A percentile compares a stretch with the other conserved stretches of the same genome.
phyloP scores from a whole-genome alignment of 2,888 invertebrate genomes.

The Tetropium fuscum region DNA sequence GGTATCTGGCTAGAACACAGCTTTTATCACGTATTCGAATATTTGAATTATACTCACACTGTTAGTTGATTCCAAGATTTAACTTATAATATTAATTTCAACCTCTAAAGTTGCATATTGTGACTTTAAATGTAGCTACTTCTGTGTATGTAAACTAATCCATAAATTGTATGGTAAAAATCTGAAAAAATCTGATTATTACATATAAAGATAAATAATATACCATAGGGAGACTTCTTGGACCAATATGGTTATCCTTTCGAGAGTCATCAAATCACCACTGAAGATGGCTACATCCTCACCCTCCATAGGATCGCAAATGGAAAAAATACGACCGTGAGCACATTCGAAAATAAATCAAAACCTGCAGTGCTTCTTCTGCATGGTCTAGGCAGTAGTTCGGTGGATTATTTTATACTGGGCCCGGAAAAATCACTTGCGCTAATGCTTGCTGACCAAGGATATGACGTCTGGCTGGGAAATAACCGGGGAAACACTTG shows the following conservation, averaged over 20 bases:
- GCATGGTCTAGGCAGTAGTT: constrained; percentile 33
- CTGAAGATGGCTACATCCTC: constrained; percentile 70
- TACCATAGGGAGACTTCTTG: constrained; percentile 51
- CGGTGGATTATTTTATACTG: constrained; percentile 38
- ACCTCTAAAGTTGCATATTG: too few relatives aligned
- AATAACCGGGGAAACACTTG: constrained; percentile 71
- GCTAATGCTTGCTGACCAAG: constrained; percentile 41
- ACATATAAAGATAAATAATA: neutral
- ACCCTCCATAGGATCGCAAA: constrained; percentile 69
- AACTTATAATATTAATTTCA: too few relatives aligned
- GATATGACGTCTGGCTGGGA: constrained; percentile 47
- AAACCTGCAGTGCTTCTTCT: constrained; percentile 35
- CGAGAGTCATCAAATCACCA: constrained; percentile 63
- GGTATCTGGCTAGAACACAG: too few relatives aligned
- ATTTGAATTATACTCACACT: too few relatives aligned
- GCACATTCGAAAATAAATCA: neutral
- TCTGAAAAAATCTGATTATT: too few relatives aligned
- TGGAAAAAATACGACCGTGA: constrained; percentile 50
- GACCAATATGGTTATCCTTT: constrained; percentile 62
- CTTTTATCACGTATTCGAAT: too few relatives aligned
- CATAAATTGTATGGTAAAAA: too few relatives aligned
- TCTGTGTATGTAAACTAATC: too few relatives aligned
- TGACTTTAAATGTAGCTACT: too few relatives aligned
- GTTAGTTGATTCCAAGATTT: too few relatives aligned
- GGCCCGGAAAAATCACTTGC: constrained; percentile 43